phyloP scores from a whole-genome alignment of 1,140 invertebrate genomes.

The Penaeus japonicus region DNA sequence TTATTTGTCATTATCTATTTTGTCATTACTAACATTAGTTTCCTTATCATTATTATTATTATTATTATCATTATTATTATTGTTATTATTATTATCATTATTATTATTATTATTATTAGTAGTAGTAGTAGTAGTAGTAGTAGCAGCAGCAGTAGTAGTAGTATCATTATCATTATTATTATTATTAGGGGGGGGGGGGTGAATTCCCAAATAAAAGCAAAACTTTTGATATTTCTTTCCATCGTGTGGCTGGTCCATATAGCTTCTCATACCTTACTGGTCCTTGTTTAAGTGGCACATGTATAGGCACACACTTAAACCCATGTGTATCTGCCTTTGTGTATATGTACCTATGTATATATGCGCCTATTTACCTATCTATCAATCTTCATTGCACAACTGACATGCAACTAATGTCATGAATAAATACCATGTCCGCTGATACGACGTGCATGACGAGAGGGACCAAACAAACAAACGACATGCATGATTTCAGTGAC shows the following conservation, averaged over 20 bases:
- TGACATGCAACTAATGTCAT: not conserved
- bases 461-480: too few relatives aligned
- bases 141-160: conserved; percentile 2
- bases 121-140: not conserved
- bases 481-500: too few relatives aligned
- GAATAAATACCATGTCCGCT: not conserved
- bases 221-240: too few relatives aligned
- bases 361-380: not conserved
- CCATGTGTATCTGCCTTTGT: conserved; percentile 10
- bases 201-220: too few relatives aligned
- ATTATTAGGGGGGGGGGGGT: too few relatives aligned
- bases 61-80: not conserved
- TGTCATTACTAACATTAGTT: not conserved
- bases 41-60: not conserved
- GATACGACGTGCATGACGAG: too few relatives aligned
- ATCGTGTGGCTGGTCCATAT: too few relatives aligned
- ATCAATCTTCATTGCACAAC: not conserved
- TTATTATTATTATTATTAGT: not conserved
- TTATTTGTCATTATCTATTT: not conserved
- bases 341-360: conserved; percentile 15
- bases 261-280: too few relatives aligned
- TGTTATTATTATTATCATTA: not conserved
- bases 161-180: conserved; percentile 10
- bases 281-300: not conserved
- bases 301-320: not conserved